Evolutionary conservation across 2,797 vertebrate genomes (phyloP).

Genomic region (Phalloptychus januarius): DNA sequence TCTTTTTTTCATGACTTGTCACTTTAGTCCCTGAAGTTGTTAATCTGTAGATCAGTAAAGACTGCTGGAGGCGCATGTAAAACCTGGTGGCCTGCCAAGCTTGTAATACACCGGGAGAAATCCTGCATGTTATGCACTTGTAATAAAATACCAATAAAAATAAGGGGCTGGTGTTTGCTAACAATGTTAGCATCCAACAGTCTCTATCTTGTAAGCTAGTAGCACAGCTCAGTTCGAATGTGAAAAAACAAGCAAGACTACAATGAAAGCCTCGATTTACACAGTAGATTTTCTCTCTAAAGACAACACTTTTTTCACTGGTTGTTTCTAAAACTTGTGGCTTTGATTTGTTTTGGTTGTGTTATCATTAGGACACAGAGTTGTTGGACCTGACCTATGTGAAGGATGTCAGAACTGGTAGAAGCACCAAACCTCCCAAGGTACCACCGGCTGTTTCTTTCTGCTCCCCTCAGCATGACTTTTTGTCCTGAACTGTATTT

Average conservation of each 20-base stretch:
- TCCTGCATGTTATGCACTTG: neutral
- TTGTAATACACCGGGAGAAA: no score
- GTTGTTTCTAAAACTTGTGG: neutral
- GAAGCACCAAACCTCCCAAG: conserved; percentile 79
- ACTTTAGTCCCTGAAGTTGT: no score
- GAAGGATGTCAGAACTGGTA: conserved; percentile 78
- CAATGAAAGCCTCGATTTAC: neutral
- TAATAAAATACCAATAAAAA: neutral
- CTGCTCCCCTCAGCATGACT: fast-evolving
- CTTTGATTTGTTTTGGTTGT: conserved; percentile 14
- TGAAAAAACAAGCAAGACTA: neutral
- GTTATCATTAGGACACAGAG: conserved; percentile 69
- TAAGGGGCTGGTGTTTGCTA: neutral
- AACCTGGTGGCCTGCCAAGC: no score
- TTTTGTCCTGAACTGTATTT: neutral
- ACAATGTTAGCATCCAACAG: neutral
- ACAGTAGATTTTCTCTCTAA: neutral
- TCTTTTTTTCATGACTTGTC: no score
- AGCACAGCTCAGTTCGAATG: neutral
- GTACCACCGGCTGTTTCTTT: conserved; percentile 37
- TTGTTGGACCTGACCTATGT: conserved; percentile 76
- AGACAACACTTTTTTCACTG: neutral
- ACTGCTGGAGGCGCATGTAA: no score
- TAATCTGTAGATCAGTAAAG: no score
- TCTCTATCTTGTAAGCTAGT: neutral